Evolutionary conservation across 2,113 vertebrate genomes (phyloP), one percentile per base, ranked within the genome.

Genomic region (Ailuropoda melanoleuca): DNA sequence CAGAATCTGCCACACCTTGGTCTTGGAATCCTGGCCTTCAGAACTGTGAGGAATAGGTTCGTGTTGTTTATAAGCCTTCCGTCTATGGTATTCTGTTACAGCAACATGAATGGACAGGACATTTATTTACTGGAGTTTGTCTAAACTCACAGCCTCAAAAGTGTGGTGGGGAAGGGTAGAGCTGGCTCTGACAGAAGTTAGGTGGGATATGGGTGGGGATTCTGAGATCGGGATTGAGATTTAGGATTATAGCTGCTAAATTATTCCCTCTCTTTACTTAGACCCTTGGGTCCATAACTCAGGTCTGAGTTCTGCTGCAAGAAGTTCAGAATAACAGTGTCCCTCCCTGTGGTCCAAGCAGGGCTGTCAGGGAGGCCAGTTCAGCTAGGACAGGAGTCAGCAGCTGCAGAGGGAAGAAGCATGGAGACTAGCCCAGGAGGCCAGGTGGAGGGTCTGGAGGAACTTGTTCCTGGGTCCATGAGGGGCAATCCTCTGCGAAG

Each of bases 401-500:
- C 0, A 2, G 15, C 62, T 50, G 4, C 7, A 7, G 29, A 43
- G 43, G n/a, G 43, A 55, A 68, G 68, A 50, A 82, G 70, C 23
- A 10, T 23, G 10, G 18, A 62, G 50, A 6, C 39, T 5, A 13
- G 4, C 10, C 21, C 14, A 18, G 34, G 48, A 53, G 19, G n/a
- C 8, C 48, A 46, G 15, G 3, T 17, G 11, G 48, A 23, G 48
- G 17, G 68, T 15, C 26, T 34, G 3, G 50, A 48, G 56, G 24
- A 23, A 74, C 26, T 29, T 56, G 1, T 15, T n/a, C 18, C 11
- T 56, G 4, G 0, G 6, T 8, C 37, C 23, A 1, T 1, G 4
- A 4, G 26, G 12, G 9, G 7, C 23, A 68, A 21, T 4, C 8
- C 62, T 72, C 81, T 46, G 21, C 21, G n/a, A 12, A 64, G 23